Base-by-base conservation (phyloP, 2,797 vertebrate genomes). In the Sebastolobus alascanus region DNA sequence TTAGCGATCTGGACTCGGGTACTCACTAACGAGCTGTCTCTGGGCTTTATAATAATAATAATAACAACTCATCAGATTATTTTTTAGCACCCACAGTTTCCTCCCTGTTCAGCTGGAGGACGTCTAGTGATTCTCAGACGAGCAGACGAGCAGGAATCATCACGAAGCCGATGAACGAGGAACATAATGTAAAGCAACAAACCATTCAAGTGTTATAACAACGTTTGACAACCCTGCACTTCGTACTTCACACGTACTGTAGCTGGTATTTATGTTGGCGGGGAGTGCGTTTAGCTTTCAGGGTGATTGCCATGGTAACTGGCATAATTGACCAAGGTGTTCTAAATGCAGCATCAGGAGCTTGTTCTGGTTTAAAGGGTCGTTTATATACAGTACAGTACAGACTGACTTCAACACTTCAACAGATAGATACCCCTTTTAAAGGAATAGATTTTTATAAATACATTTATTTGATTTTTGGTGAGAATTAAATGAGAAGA, bases 231-330 rank as follows among this genome's bases (percentile, higher is more conserved):
- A 10, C 31, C 18, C 16, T 70, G 63, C 31, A 75, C 31, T 69
- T 76, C 16, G 3, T 58, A 37, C 29, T 9, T 27, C 61, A 69
- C 38, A 64, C 7, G 8, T 5, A 9, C 29, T 33, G 46, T 3
- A 71, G 60, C 27, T 70, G 72, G 20, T 58, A 80, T 72, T 85
- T 68, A 65, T 77, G 29, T 38, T 68, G 63, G 56, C 74, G 46
- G 66, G 29, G 37, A 80, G 59, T 55, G 5, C 16, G 35, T 61
- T 75, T 67, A 59, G 12, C 58, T 75, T 58, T 69, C 66, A 55
- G 61, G 22, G n/a, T 29, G 72, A 86, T 88, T 84, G 56, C 86
- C 87, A 92, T 91, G 87, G 90, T 58, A 88, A 90, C 89, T 18
- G 55, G 31, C 7, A 54, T 77, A 77, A 84, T 52, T 79, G 70